phyloP scores from a whole-genome alignment of 2,888 invertebrate species.

The Eupithecia dodoneata region DNA sequence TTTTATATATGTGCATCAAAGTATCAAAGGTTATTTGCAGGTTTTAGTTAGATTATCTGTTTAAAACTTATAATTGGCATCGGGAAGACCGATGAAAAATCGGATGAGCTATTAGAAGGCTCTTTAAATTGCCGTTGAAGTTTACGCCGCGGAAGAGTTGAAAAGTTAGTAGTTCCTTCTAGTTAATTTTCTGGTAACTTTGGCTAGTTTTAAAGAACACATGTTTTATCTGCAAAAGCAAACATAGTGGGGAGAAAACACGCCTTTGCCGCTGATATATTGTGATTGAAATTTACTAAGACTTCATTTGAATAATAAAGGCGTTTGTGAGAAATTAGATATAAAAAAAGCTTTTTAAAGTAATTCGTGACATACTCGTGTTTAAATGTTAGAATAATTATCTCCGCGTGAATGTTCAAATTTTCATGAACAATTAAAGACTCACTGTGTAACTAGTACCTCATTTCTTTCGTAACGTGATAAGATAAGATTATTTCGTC shows the following conservation, averaged over 20 bases:
- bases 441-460: background rate
- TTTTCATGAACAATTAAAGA: slow-evolving; percentile 7
- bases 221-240: background rate
- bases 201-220: background rate
- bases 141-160: slow-evolving; percentile 30
- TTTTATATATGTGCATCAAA: background rate
- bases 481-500: slow-evolving; percentile 33
- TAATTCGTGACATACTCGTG: background rate
- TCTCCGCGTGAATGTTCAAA: background rate
- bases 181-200: slow-evolving; percentile 10
- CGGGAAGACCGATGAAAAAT: slow-evolving; percentile 49
- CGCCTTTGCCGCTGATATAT: slow-evolving; percentile 34
- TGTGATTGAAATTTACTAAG: slow-evolving; percentile 21
- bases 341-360: background rate
- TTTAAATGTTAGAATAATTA: background rate
- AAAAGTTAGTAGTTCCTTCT: slow-evolving; percentile 38
- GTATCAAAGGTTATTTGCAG: background rate
- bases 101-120: slow-evolving; percentile 46
- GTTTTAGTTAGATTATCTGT: slow-evolving; percentile 56
- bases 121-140: slow-evolving; percentile 42
- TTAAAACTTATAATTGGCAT: slow-evolving; percentile 55
- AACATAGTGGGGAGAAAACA: background rate
- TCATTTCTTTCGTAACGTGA: slow-evolving; percentile 19
- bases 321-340: background rate
- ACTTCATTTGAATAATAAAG: slow-evolving; percentile 5